These are phyloP conservation scores for Phaethornis superciliosus DNA, from an alignment of 2,113 vertebrate genomes.

Conservation along the genomic window DNA sequence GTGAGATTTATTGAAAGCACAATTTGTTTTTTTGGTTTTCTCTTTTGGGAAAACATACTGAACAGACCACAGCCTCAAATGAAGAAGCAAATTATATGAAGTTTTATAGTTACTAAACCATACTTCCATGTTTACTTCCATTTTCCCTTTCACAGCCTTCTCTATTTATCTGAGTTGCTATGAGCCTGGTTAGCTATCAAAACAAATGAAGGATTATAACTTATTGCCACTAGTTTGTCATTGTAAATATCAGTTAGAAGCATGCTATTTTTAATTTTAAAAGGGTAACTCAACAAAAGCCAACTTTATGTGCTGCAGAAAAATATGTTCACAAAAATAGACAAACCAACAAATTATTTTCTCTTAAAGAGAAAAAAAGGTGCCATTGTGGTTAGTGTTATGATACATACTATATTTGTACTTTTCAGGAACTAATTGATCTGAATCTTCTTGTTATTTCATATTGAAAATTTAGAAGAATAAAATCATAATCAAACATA, in stretches of 20 bases:
- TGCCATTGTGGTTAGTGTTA: not conserved
- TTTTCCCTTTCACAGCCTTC: not conserved
- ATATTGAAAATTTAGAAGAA: not conserved
- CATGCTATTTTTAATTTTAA: not conserved
- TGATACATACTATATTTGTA: not conserved
- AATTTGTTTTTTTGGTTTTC: rapidly evolving
- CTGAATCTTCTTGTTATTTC: not conserved
- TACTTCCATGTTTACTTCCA: not conserved
- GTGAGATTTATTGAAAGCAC: not conserved
- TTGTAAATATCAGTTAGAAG: not conserved
- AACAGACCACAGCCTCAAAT: not conserved
- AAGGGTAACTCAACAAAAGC: not conserved
- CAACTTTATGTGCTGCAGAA: not conserved
- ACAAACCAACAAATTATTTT: not conserved
- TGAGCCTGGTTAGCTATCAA: not conserved
- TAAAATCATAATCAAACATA: not conserved
- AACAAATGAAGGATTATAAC: not conserved
- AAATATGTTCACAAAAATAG: not conserved
- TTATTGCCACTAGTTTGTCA: not conserved
- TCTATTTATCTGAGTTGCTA: not conserved
- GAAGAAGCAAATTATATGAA: not conserved
- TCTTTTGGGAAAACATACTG: not conserved
- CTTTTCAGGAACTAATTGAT: not conserved
- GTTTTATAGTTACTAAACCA: not conserved
- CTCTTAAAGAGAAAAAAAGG: not conserved